Evolutionary conservation across 92 coral and sea anemone genomes (phyloP).

Genomic region (Palythoa caribaeorum): DNA sequence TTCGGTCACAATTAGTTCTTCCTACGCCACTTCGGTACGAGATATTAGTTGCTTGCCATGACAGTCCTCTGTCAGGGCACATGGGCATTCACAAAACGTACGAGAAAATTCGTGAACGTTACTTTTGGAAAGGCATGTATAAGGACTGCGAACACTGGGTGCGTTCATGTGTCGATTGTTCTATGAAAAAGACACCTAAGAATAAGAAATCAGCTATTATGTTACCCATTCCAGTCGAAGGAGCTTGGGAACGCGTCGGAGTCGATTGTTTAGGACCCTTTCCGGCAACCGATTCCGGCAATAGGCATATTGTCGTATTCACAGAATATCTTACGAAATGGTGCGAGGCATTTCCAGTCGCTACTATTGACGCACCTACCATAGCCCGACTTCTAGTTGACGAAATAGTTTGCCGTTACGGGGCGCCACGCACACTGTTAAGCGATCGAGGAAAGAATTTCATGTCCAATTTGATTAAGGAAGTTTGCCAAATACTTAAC

Average conservation of each 20-base stretch:
- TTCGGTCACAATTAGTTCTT: constrained; percentile 18
- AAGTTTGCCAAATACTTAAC: constrained; percentile 39
- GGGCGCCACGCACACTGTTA: constrained; percentile 52
- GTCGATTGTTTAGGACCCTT: constrained; percentile 69
- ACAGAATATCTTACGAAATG: constrained; percentile 67
- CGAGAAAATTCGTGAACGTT: constrained; percentile 54
- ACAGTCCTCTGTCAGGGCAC: constrained; percentile 30
- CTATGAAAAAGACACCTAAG: constrained; percentile 47
- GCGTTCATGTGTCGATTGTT: constrained; percentile 42
- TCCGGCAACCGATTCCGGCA: constrained; percentile 60
- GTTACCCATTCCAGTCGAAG: constrained; percentile 46
- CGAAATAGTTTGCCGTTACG: constrained; percentile 58
- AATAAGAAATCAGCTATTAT: constrained; percentile 13
- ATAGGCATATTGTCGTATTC: constrained; percentile 63
- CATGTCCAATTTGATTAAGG: constrained; percentile 33
- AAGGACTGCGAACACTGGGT: constrained; percentile 66
- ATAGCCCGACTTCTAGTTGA: constrained; percentile 52
- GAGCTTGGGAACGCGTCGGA: constrained; percentile 28
- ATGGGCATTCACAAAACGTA: constrained; percentile 51
- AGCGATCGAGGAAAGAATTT: constrained; percentile 58
- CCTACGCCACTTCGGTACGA: constrained; percentile 26
- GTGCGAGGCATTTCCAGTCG: constrained; percentile 72
- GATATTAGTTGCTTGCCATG: constrained; percentile 40
- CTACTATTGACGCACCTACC: constrained; percentile 45
- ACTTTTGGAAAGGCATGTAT: constrained; percentile 69